Percentiles rank a stretch among this genome's conserved stretches.
These are phyloP conservation scores for Oplegnathus fasciatus DNA, from an alignment of 2,113 vertebrate species.

Conservation along the genomic window DNA sequence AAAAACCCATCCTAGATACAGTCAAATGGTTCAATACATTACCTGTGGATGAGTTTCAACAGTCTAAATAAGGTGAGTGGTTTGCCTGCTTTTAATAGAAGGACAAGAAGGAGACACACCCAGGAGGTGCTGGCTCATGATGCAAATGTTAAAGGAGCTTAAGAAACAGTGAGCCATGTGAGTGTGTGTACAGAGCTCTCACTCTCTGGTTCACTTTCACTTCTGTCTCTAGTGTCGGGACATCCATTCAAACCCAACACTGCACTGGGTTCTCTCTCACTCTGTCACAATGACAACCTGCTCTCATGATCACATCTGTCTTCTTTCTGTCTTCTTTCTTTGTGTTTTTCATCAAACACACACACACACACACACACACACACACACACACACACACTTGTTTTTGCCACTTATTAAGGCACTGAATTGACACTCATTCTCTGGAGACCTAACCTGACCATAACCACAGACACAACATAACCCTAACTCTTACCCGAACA, in stretches of 20 bases:
- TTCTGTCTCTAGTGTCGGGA: slow-evolving; percentile 20
- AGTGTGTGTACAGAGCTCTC: slow-evolving; percentile 24
- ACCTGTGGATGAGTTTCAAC: slow-evolving; percentile 23
- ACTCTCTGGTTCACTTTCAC: not conserved
- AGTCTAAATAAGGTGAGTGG: slow-evolving; percentile 47
- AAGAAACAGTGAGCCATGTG: slow-evolving; percentile 28
- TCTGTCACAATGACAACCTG: slow-evolving; percentile 12
- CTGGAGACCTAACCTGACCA: not conserved
- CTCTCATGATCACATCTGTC: slow-evolving; percentile 1
- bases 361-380: not conserved
- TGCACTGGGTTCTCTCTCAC: not conserved
- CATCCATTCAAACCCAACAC: slow-evolving; percentile 11
- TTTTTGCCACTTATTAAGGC: not conserved
- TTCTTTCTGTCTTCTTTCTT: not conserved
- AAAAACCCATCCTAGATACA: not conserved
- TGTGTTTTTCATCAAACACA: not conserved
- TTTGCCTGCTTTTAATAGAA: slow-evolving; percentile 63
- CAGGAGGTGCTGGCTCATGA: slow-evolving; percentile 50
- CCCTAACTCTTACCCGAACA: not conserved
- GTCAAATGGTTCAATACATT: slow-evolving; percentile 1
- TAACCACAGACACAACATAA: not conserved
- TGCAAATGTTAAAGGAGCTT: slow-evolving; percentile 58
- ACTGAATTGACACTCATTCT: not conserved
- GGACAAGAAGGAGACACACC: slow-evolving; percentile 51
- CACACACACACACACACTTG: not conserved